These are phyloP conservation scores for Pelochelys cantorii DNA, from an alignment of 2,797 vertebrate genomes.

Conservation along the genomic window DNA sequence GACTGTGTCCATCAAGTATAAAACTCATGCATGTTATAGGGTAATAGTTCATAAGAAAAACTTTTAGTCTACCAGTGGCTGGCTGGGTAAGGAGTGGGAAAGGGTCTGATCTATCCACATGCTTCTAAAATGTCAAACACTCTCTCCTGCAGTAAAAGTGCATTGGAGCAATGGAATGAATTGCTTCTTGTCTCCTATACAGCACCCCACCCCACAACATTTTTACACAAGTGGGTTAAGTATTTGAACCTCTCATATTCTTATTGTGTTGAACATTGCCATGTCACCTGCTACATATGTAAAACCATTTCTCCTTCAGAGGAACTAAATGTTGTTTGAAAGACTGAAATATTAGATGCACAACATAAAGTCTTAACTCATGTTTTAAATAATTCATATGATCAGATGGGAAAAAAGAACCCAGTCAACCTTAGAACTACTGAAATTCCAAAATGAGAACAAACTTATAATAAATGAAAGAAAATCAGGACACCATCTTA, in stretches of 20 bases:
- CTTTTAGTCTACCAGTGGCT: not conserved
- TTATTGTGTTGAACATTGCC: not conserved
- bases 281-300: not conserved
- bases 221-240: not conserved
- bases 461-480: not conserved
- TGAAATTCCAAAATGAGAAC: not conserved
- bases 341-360: not conserved
- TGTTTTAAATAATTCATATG: not conserved
- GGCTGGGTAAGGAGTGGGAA: not conserved
- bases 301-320: not conserved
- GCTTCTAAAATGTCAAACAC: not conserved
- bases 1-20: not conserved
- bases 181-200: not conserved
- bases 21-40: not conserved
- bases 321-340: not conserved
- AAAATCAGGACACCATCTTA: not conserved
- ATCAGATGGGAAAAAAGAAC: not conserved
- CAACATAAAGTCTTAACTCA: not conserved
- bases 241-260: not conserved
- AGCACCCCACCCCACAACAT: not conserved
- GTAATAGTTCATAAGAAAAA: not conserved
- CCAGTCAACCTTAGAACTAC: not conserved
- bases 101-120: not conserved
- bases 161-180: not conserved
- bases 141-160: not conserved